These are phyloP conservation scores for Eospalax fontanierii DNA, from an alignment of 2,797 vertebrate species.

Conservation along the genomic window DNA sequence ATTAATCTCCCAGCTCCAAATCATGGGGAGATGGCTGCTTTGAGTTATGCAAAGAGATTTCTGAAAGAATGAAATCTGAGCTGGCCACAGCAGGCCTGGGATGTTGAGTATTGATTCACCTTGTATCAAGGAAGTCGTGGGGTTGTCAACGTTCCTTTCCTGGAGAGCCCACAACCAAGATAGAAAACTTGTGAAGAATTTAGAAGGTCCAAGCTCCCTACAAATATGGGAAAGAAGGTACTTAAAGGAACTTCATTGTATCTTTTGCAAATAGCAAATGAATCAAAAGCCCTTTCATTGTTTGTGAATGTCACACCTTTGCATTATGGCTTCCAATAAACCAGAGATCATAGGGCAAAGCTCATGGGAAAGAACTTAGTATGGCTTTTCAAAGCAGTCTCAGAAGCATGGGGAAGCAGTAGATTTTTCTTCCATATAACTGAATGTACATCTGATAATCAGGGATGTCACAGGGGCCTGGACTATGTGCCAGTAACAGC, in stretches of 20 bases:
- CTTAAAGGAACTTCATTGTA: background rate
- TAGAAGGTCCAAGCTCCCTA: background rate
- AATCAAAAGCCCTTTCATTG: background rate
- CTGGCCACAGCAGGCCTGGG: background rate
- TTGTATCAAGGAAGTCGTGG: background rate
- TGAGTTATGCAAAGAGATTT: background rate
- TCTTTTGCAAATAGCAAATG: background rate
- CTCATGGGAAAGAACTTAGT: background rate
- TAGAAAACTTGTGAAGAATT: background rate
- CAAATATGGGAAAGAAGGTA: background rate
- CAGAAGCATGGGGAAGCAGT: background rate
- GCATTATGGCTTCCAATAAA: background rate
- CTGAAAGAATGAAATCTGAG: background rate
- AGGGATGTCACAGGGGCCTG: background rate
- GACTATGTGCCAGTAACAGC: background rate
- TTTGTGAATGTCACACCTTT: background rate
- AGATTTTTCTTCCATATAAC: background rate
- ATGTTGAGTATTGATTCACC: background rate
- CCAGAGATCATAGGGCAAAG: background rate
- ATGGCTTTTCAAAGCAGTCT: background rate
- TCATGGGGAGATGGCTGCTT: background rate
- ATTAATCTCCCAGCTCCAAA: background rate
- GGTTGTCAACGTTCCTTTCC: background rate
- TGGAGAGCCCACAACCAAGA: background rate
- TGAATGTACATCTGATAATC: background rate